Evolutionary conservation across 2,113 vertebrate species (phyloP).

Genomic region (Petrocephalus zakoni): DNA sequence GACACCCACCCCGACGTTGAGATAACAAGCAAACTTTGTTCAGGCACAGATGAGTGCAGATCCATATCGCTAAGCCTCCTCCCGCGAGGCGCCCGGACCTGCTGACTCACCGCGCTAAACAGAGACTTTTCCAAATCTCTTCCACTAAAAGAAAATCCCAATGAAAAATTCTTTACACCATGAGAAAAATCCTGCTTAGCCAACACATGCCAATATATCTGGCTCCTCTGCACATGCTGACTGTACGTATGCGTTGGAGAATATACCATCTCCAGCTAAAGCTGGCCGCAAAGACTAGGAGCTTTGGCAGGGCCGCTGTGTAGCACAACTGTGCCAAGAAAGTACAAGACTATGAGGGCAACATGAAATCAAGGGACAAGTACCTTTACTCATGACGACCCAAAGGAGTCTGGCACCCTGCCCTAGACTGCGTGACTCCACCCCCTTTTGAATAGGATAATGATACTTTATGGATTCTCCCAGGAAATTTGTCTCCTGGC

Average conservation of each 20-base stretch:
- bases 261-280: neutral
- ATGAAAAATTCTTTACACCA: neutral
- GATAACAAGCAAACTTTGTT: neutral
- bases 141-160: neutral
- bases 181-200: neutral
- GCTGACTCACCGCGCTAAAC: neutral
- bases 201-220: neutral
- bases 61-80: neutral
- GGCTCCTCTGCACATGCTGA: neutral
- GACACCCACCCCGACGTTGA: neutral
- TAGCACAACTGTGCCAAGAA: neutral
- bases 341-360: neutral
- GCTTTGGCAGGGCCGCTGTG: neutral
- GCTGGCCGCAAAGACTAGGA: neutral
- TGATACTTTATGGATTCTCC: neutral
- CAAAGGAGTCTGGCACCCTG: neutral
- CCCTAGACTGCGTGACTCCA: neutral
- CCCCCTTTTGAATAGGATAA: neutral
- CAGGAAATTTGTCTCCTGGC: too few relatives aligned
- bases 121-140: neutral
- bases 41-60: neutral
- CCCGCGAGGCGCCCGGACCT: neutral
- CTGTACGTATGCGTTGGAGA: neutral
- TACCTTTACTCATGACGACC: neutral
- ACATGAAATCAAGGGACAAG: neutral